Conservation (phyloP, 2,113 vertebrate genomes). For the Nanorana parkeri region DNA sequence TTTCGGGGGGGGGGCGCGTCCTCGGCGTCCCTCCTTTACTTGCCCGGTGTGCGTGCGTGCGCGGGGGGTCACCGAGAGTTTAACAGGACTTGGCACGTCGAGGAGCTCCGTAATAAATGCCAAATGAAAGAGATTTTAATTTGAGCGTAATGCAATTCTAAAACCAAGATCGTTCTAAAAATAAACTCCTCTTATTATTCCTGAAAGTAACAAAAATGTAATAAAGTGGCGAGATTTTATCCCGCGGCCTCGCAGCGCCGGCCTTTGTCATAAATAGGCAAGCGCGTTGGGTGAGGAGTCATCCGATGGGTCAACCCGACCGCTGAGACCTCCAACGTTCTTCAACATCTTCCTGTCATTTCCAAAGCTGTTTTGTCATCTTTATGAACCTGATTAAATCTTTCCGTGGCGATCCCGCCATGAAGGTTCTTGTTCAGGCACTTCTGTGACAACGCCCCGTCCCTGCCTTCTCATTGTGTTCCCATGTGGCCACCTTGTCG, state of each 20-base stretch:
- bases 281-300: not conserved
- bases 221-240: constrained; percentile 49
- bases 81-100: constrained; percentile 69
- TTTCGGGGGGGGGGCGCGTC: not conserved
- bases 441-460: too few relatives aligned
- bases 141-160: constrained; percentile 49
- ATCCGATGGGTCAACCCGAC: not conserved
- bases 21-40: not conserved
- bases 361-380: too few relatives aligned
- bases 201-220: constrained; percentile 38
- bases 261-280: constrained; percentile 46
- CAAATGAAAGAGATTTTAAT: constrained; percentile 64
- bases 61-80: constrained; percentile 73
- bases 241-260: constrained; percentile 17
- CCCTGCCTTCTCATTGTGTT: too few relatives aligned
- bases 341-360: too few relatives aligned
- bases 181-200: constrained; percentile 53
- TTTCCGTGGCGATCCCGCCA: too few relatives aligned
- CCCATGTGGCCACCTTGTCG: too few relatives aligned
- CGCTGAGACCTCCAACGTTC: too few relatives aligned
- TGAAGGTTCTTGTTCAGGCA: too few relatives aligned
- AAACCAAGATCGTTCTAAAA: constrained; percentile 55
- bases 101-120: constrained; percentile 70
- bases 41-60: constrained; percentile 5
- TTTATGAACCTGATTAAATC: too few relatives aligned